Conservation (phyloP, 2,888 invertebrate species). For the Agrypnus murinus region DNA sequence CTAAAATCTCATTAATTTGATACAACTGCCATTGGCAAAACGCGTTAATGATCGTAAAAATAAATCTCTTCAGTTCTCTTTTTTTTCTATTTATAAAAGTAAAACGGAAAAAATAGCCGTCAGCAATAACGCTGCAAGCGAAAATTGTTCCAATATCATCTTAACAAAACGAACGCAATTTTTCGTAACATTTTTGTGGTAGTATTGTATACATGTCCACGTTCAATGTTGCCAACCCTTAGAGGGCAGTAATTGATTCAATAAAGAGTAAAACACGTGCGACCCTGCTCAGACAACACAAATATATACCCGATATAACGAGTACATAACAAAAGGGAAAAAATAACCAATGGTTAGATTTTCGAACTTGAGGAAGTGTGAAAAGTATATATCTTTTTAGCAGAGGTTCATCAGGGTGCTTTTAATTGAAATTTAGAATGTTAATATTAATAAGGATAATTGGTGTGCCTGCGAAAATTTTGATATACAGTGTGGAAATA, state of each 20-base stretch:
- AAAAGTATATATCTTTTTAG: no score
- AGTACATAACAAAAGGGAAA: conserved; percentile 53
- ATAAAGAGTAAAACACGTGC: conserved; percentile 70
- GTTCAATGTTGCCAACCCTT: conserved; percentile 69
- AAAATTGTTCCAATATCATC: conserved; percentile 43
- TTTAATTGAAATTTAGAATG: no score
- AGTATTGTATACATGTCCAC: conserved; percentile 58
- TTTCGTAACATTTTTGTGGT: conserved; percentile 53
- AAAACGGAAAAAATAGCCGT: conserved; percentile 63
- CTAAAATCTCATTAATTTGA: conserved; percentile 20
- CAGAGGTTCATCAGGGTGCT: conserved; percentile 10
- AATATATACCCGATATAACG: conserved; percentile 66
- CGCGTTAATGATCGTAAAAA: conserved; percentile 43
- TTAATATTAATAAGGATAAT: no score
- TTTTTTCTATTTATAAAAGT: conserved; percentile 34
- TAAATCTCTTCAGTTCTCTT: conserved; percentile 36
- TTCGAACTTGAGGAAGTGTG: conserved; percentile 40
- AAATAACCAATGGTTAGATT: conserved; percentile 40
- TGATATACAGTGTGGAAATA: no score
- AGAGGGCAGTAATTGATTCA: conserved; percentile 71
- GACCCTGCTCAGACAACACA: conserved; percentile 64
- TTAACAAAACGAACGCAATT: conserved; percentile 40
- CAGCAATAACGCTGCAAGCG: conserved; percentile 58
- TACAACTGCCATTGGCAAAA: conserved; percentile 30
- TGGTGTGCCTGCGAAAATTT: no score